Percentiles rank a stretch among this genome's conserved stretches.
Evolutionary conservation across 2,113 vertebrate species (phyloP).

Genomic region (Megaptera novaeangliae): DNA sequence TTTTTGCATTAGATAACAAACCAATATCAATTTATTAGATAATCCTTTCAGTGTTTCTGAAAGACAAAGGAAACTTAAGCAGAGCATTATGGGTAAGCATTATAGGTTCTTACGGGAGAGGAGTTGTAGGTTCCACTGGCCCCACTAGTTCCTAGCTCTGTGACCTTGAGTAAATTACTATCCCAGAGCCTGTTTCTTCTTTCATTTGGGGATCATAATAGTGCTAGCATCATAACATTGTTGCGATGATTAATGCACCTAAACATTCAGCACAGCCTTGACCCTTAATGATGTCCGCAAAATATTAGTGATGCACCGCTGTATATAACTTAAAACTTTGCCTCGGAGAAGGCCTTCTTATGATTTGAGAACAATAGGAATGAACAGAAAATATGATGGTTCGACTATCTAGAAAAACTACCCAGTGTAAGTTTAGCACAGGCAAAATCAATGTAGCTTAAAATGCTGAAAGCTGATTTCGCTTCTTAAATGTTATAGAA

Average conservation of each 20-base stretch:
- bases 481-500: not conserved
- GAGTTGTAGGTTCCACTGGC: not conserved
- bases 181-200: not conserved
- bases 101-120: not conserved
- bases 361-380: not conserved
- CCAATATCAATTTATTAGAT: not conserved
- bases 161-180: not conserved
- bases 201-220: not conserved
- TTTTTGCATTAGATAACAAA: slow-evolving; percentile 37
- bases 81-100: not conserved
- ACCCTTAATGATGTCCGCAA: not conserved
- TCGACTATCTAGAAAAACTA: not conserved
- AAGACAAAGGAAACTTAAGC: not conserved
- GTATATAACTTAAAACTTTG: not conserved
- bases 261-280: not conserved
- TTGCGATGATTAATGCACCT: not conserved
- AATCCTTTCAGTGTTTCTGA: not conserved
- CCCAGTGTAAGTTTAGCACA: not conserved
- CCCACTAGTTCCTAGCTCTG: not conserved
- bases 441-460: not conserved
- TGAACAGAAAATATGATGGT: not conserved
- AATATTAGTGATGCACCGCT: not conserved
- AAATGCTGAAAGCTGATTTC: not conserved
- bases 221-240: not conserved
- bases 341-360: not conserved